Percentiles rank a stretch among this genome's conserved stretches.
Evolutionary conservation across 2,888 invertebrate genomes (phyloP).

Genomic region (Mimachlamys varia): DNA sequence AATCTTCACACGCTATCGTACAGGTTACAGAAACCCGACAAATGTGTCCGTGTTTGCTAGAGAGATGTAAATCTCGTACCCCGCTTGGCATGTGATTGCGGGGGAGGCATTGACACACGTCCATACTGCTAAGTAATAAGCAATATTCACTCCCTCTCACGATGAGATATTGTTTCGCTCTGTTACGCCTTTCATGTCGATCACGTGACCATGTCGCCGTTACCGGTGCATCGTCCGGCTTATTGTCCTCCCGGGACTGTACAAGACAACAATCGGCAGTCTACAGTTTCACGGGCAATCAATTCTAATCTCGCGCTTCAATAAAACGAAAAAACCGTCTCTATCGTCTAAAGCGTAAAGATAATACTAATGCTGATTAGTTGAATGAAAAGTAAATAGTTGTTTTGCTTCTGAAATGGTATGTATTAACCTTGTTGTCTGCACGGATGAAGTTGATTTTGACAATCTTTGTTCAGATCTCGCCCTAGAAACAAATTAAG

Average conservation of each 20-base stretch:
- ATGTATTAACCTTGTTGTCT: not conserved
- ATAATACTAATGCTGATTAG: not conserved
- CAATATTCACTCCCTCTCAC: not conserved
- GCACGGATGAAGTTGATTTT: not conserved
- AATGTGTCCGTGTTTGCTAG: not conserved
- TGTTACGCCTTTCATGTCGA: not conserved
- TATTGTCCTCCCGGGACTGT: not conserved
- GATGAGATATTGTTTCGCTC: not conserved
- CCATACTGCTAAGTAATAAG: not conserved
- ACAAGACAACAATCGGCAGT: not conserved
- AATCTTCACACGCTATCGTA: not conserved
- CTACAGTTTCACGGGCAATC: not conserved
- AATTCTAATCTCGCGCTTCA: not conserved
- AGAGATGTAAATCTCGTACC: not conserved
- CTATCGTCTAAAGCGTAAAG: not conserved
- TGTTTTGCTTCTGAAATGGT: not conserved
- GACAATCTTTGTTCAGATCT: not conserved
- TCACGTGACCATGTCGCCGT: not conserved
- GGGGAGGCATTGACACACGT: not conserved
- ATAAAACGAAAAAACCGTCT: not conserved
- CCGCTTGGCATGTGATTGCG: not conserved
- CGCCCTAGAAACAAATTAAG: not conserved
- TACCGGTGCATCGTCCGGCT: not conserved
- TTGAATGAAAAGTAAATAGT: conserved; percentile 17
- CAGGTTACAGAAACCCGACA: conserved; percentile 5